Evolutionary conservation across 2,797 vertebrate species (phyloP), one percentile per base, ranked within the genome.

Genomic region (Gallinago stenura): DNA sequence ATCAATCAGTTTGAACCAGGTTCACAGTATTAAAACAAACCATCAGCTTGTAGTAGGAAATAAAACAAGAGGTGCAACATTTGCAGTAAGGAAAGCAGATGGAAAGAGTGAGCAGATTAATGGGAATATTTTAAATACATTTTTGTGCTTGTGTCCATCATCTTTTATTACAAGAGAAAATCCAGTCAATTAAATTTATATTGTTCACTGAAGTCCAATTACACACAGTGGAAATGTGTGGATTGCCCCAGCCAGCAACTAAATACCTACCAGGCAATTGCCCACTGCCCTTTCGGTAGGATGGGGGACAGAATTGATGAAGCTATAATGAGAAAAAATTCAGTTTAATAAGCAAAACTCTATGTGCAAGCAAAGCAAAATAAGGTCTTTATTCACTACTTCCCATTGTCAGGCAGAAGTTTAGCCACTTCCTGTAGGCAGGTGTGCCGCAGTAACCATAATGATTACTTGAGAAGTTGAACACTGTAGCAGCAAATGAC

Each of bases 21-120:
- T 80, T 95, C 51, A 22, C 50, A n/a, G 33, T 89, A 58, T 80
- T 93, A 93, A 96, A 94, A 87, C 75, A 95, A 93, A 76, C 66
- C 22, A 84, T 86, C 57, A 84, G 4, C 69, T 84, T 8, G 4
- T 53, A 84, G 83, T 33, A 46, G 54, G 35, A 93, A 64, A 71
- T 89, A 57, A 83, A 97, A 86, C 50, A 90, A 71, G 90, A 85
- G 37, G 35, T 83, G 24, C 37, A 85, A 19, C 20, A n/a, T 37
- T 84, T 22, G n/a, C 35, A 77, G 43, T 28, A 50, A 48, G 28
- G 37, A 73, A 83, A 60, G 41, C 33, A 31, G 45, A 43, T 41
- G 33, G 77, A 56, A 62, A 58, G 65, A 75, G 10, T 15, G 9
- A 72, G 25, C 16, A 60, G 51, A 75, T 95, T 75, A 77, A 75